A percentile compares a stretch with the other conserved stretches of the same genome.
Evolutionary conservation across 2,797 vertebrate species (phyloP).

Genomic region (Microhierax caerulescens): DNA sequence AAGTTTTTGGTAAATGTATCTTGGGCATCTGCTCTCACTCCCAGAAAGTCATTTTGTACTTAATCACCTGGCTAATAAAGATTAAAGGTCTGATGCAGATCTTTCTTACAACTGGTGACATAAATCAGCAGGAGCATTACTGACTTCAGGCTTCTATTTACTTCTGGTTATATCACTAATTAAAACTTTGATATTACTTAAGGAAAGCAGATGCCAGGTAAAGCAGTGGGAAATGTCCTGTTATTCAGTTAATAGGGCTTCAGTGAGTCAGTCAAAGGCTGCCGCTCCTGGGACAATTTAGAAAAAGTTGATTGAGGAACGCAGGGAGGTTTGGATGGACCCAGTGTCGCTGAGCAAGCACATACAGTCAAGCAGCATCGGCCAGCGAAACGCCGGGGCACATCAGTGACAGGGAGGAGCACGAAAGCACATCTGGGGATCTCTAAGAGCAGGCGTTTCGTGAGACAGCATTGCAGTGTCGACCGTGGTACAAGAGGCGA

Average conservation of each 20-base stretch:
- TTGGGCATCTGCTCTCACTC: background rate
- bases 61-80: slow-evolving; percentile 15
- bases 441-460: background rate
- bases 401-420: background rate
- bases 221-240: background rate
- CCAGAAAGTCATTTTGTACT: background rate
- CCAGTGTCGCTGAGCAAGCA: background rate
- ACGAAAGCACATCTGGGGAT: background rate
- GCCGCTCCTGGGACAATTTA: background rate
- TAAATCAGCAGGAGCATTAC: background rate
- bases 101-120: background rate
- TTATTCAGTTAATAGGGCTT: background rate
- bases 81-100: slow-evolving; percentile 5
- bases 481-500: background rate
- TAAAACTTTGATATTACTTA: slow-evolving; percentile 6
- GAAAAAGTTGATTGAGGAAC: background rate
- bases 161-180: background rate
- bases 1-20: background rate
- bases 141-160: slow-evolving; percentile 16
- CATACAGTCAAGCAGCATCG: fast-evolving
- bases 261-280: background rate
- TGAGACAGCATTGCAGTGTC: background rate
- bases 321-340: background rate
- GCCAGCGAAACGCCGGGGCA: background rate
- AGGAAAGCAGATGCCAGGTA: slow-evolving; percentile 11